These are phyloP conservation scores for Tortricodes alternella DNA, from an alignment of 2,888 invertebrate species.

Conservation along the genomic window DNA sequence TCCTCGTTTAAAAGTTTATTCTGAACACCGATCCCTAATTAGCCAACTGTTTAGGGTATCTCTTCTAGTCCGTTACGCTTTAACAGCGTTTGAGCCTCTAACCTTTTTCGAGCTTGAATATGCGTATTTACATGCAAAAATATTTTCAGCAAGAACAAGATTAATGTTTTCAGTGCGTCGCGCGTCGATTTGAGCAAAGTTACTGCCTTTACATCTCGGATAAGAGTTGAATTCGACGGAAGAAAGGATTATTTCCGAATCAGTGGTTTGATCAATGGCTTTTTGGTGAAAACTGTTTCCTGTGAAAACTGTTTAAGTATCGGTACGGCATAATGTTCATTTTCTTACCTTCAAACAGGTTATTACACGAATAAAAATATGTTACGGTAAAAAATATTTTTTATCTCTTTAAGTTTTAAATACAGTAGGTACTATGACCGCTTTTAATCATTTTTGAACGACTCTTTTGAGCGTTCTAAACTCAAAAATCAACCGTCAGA, in stretches of 20 bases:
- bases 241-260: slow-evolving; percentile 29
- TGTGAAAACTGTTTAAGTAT: not conserved
- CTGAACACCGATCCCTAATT: not conserved
- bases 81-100: not conserved
- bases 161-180: slow-evolving; percentile 28
- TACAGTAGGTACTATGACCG: too few relatives aligned
- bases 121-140: slow-evolving; percentile 19
- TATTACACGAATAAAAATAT: not conserved
- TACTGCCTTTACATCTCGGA: slow-evolving; percentile 31
- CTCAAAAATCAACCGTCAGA: too few relatives aligned
- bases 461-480: too few relatives aligned
- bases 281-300: slow-evolving; percentile 17
- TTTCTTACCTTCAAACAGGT: not conserved
- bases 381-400: too few relatives aligned
- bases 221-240: slow-evolving; percentile 27
- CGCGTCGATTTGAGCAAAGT: slow-evolving; percentile 31
- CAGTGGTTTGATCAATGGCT: slow-evolving; percentile 37
- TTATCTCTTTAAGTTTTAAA: too few relatives aligned
- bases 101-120: not conserved
- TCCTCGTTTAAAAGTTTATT: not conserved
- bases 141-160: slow-evolving; percentile 31
- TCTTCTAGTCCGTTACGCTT: slow-evolving; percentile 21
- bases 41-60: slow-evolving; percentile 11
- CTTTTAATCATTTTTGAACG: too few relatives aligned
- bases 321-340: not conserved